phyloP scores from a whole-genome alignment of 2,888 invertebrate genomes.

The Hydroisotoma schaefferi region DNA sequence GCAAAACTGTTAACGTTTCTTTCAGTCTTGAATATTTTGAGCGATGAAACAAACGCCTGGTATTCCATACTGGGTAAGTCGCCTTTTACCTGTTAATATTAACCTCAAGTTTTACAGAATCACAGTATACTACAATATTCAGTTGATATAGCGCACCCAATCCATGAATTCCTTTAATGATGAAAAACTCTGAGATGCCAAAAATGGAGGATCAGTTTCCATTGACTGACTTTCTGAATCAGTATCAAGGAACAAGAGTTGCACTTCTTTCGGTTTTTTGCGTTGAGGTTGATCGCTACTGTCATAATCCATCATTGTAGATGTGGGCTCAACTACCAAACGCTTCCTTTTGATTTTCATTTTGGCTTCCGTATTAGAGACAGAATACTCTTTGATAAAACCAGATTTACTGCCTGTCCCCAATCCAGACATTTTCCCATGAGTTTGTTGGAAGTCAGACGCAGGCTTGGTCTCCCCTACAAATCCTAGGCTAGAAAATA shows the following conservation, averaged over 20 bases:
- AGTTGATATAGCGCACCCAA: slow-evolving; percentile 2
- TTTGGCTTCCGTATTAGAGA: too few species aligned
- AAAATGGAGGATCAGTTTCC: not conserved
- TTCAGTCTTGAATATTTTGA: slow-evolving; percentile 6
- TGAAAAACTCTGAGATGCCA: not conserved
- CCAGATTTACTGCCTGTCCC: too few species aligned
- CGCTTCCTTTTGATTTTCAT: slow-evolving; percentile 2
- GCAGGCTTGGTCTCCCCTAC: not conserved
- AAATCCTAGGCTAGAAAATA: not conserved
- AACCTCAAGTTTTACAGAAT: too few species aligned
- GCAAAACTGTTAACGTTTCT: not conserved
- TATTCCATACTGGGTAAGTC: slow-evolving; percentile 1
- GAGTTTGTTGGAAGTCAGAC: not conserved
- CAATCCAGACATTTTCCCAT: too few species aligned
- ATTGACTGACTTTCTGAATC: not conserved
- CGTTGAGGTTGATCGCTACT: not conserved
- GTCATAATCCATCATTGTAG: not conserved
- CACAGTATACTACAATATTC: too few species aligned
- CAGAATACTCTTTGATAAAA: not conserved
- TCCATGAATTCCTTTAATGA: slow-evolving; percentile 3
- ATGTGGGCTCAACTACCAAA: not conserved
- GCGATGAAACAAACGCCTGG: not conserved
- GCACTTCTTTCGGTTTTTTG: not conserved
- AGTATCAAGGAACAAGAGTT: not conserved
- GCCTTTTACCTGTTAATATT: slow-evolving; percentile 3